A percentile compares a stretch with the other conserved stretches of the same genome.
Evolutionary conservation across 2,113 vertebrate species (phyloP).

Genomic region (Pachycephala philippinensis): DNA sequence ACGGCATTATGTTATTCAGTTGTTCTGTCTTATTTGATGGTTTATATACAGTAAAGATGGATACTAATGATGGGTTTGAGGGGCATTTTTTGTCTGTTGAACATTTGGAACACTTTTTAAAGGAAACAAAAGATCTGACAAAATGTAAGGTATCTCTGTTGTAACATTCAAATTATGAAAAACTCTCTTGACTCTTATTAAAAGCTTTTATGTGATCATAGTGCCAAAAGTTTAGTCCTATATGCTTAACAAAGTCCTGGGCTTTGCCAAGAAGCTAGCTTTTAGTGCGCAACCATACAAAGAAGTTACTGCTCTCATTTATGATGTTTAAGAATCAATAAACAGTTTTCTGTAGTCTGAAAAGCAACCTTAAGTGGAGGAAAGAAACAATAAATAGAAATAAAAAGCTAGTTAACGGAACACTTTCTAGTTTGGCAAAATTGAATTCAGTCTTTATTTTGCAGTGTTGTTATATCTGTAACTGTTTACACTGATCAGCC

Average conservation of each 20-base stretch:
- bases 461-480: neutral
- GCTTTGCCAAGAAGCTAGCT: neutral
- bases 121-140: neutral
- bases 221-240: neutral
- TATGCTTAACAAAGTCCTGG: neutral
- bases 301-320: neutral
- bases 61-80: neutral
- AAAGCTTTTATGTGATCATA: neutral
- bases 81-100: neutral
- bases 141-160: neutral
- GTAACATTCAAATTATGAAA: neutral
- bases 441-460: neutral
- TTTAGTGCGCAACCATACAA: neutral
- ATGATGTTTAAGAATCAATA: neutral
- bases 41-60: neutral
- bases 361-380: neutral
- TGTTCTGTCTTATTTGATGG: neutral
- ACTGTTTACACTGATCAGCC: neutral
- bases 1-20: neutral
- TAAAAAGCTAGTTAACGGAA: neutral
- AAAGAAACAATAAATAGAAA: neutral
- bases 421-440: neutral
- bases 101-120: neutral
- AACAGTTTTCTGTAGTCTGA: neutral
- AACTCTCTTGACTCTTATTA: neutral